These are phyloP conservation scores for Cepaea hortensis DNA, from an alignment of 2,888 invertebrate genomes.

Conservation along the genomic window DNA sequence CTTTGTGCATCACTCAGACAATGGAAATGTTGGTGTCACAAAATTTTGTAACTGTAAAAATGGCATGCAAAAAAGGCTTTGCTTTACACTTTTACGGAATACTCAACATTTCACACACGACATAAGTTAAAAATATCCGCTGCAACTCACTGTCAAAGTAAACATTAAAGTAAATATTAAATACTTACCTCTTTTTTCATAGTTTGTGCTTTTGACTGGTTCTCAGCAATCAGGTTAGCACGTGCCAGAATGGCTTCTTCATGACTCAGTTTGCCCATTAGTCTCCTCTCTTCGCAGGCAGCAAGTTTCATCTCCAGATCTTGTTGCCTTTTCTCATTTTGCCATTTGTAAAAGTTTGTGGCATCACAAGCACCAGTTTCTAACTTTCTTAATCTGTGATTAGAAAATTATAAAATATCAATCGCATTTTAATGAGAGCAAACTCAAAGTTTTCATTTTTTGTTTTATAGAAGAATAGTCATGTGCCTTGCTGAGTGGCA, in stretches of 20 bases:
- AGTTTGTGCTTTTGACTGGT: slow-evolving; percentile 69
- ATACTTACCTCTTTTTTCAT: slow-evolving; percentile 72
- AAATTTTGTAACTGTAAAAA: too few species aligned
- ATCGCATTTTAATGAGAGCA: not conserved
- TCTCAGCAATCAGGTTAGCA: slow-evolving; percentile 71
- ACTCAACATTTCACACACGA: too few species aligned
- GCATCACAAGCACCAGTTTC: slow-evolving; percentile 74
- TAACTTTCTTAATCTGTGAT: slow-evolving; percentile 65
- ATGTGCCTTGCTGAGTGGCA: too few species aligned
- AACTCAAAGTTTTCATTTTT: not conserved
- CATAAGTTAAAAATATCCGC: too few species aligned
- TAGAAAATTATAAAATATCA: not conserved
- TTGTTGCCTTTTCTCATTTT: slow-evolving; percentile 69
- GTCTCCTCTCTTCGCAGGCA: slow-evolving; percentile 72
- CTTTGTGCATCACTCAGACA: too few species aligned
- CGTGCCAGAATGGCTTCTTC: slow-evolving; percentile 76
- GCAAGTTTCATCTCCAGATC: slow-evolving; percentile 71
- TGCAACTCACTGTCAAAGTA: not conserved
- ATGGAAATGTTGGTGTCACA: too few species aligned
- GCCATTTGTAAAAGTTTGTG: slow-evolving; percentile 74
- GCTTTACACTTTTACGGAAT: too few species aligned
- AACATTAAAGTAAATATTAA: not conserved
- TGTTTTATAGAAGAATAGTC: too few species aligned
- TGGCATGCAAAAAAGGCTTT: too few species aligned
- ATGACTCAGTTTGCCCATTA: slow-evolving; percentile 75